These are phyloP conservation scores for Halocaridina rubra DNA, from an alignment of 2,888 invertebrate species.

Conservation along the genomic window DNA sequence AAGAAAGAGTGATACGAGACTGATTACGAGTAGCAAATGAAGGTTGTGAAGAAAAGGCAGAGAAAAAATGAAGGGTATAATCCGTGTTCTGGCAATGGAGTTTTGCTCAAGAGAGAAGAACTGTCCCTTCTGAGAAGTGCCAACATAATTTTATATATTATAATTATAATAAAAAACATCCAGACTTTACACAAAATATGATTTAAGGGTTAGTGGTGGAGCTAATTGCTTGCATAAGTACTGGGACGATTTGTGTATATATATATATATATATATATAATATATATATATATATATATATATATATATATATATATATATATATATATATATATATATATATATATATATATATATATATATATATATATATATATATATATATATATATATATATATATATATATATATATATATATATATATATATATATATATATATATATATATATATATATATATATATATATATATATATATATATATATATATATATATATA, in stretches of 20 bases:
- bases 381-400: neutral
- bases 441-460: neutral
- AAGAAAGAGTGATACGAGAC: too few species aligned
- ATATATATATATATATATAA: neutral
- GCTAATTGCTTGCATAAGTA: neutral
- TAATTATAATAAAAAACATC: too few species aligned
- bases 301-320: neutral
- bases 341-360: neutral
- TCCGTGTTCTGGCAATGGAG: too few species aligned
- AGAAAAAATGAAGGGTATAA: too few species aligned
- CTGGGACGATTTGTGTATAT: neutral
- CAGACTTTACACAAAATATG: too few species aligned
- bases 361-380: constrained; percentile 2
- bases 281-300: neutral
- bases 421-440: neutral
- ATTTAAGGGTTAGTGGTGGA: neutral
- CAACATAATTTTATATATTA: too few species aligned
- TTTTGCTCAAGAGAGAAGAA: too few species aligned
- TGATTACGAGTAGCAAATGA: too few species aligned
- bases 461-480: constrained; percentile 1
- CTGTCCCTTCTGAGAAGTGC: too few species aligned
- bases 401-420: constrained; percentile 8
- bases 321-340: neutral
- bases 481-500: constrained; percentile 1
- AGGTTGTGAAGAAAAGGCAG: too few species aligned